Percentiles rank a stretch among this genome's conserved stretches.
These are phyloP conservation scores for Trachelus tabidus DNA, from an alignment of 2,888 invertebrate species.

Conservation along the genomic window DNA sequence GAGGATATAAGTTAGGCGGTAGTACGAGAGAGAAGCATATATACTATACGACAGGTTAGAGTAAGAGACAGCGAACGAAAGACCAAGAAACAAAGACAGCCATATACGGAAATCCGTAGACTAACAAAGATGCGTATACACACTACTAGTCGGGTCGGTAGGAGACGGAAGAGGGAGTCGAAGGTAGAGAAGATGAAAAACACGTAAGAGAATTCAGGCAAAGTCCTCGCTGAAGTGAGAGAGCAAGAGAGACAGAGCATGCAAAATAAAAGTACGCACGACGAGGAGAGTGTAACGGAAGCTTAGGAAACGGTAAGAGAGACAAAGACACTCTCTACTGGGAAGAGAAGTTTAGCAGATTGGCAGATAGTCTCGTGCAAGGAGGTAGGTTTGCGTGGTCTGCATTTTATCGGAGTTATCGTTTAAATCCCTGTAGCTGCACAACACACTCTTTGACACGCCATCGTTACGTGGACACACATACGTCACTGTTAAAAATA, in stretches of 20 bases:
- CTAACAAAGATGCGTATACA: background rate
- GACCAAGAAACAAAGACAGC: conserved; percentile 7
- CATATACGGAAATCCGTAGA: conserved; percentile 4
- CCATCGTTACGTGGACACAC: background rate
- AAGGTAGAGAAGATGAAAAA: background rate
- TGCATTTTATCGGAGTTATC: conserved; percentile 48
- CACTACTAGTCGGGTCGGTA: background rate
- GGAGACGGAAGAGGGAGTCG: background rate
- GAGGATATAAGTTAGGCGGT: background rate
- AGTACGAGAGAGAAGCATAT: background rate
- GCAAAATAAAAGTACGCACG: conserved; percentile 4
- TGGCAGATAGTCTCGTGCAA: conserved; percentile 41
- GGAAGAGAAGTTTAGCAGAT: conserved; percentile 40
- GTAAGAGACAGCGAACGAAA: conserved; percentile 2
- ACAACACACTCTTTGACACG: conserved; percentile 19
- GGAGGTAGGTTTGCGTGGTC: conserved; percentile 39
- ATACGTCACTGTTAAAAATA: background rate
- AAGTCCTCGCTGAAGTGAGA: background rate
- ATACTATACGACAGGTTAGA: background rate
- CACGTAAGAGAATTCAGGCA: background rate
- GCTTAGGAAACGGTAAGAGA: background rate
- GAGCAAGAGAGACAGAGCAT: conserved; percentile 7
- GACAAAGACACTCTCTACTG: conserved; percentile 11
- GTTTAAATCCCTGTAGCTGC: conserved; percentile 40
- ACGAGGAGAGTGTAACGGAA: conserved; percentile 15